These are phyloP conservation scores for Meiosimyza decipiens DNA, from an alignment of 2,888 invertebrate species.

Conservation along the genomic window DNA sequence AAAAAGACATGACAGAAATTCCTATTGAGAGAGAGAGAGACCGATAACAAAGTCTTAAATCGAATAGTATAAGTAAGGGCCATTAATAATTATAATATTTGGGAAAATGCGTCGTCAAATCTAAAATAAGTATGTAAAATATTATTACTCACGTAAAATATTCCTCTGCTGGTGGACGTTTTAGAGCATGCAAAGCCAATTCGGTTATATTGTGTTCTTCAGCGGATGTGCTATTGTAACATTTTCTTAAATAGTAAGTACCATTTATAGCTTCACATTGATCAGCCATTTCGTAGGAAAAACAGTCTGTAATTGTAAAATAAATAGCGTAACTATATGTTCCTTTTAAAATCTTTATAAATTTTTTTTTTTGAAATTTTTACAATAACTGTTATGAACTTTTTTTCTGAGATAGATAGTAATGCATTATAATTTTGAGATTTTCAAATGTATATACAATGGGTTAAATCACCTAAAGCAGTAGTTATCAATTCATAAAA, in stretches of 20 bases:
- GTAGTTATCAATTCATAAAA: no score
- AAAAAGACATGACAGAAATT: background rate
- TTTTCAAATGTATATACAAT: no score
- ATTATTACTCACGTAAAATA: conserved; percentile 74
- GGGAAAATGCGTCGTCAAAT: background rate
- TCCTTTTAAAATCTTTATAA: no score
- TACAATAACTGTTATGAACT: no score
- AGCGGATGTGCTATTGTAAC: conserved; percentile 72
- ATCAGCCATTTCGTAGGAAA: conserved; percentile 76
- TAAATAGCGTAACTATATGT: no score
- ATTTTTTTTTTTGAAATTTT: no score
- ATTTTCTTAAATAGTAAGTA: conserved; percentile 74
- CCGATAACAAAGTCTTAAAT: background rate
- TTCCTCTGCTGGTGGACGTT: conserved; percentile 78
- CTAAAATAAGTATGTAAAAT: no score
- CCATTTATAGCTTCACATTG: conserved; percentile 72
- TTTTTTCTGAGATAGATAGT: no score
- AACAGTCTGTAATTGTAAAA: conserved; percentile 70
- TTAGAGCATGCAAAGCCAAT: conserved; percentile 70
- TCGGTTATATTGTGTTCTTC: conserved; percentile 70
- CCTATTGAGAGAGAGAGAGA: background rate
- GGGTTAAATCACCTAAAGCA: no score
- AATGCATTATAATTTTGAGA: no score
- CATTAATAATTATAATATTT: no score
- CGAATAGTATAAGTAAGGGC: background rate